phyloP scores from a whole-genome alignment of 2,113 vertebrate species.

The human (Homo sapiens) region DNA sequence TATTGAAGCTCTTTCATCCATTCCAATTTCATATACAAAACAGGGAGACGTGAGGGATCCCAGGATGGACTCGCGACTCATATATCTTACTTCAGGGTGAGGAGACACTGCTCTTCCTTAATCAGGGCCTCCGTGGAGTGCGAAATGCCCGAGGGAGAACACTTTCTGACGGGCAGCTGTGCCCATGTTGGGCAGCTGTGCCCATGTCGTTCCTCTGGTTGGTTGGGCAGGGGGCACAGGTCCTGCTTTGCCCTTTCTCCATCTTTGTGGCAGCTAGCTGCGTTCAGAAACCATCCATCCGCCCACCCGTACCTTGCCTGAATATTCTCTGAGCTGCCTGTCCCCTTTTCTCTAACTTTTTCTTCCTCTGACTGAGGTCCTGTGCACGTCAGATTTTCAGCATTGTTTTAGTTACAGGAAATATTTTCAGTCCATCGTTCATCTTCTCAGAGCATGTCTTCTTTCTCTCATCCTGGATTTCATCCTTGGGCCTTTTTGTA shows the following conservation, averaged over 20 bases:
- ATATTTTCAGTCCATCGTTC: neutral
- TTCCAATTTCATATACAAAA: neutral
- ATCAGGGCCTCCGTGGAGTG: neutral
- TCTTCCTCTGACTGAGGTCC: no score
- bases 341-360: no score
- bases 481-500: neutral
- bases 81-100: accelerated
- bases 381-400: neutral
- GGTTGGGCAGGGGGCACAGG: neutral
- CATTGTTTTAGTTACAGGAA: neutral
- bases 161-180: accelerated
- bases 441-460: neutral
- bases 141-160: neutral
- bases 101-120: neutral
- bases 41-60: neutral
- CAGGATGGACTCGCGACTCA: neutral
- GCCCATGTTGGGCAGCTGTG: neutral
- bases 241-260: neutral
- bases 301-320: neutral
- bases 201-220: neutral
- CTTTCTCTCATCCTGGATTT: neutral
- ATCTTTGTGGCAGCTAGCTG: accelerated
- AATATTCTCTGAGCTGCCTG: accelerated
- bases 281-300: accelerated
- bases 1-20: neutral